Base-by-base conservation (phyloP, 2,888 invertebrate species). In the Brachyptera putata region DNA sequence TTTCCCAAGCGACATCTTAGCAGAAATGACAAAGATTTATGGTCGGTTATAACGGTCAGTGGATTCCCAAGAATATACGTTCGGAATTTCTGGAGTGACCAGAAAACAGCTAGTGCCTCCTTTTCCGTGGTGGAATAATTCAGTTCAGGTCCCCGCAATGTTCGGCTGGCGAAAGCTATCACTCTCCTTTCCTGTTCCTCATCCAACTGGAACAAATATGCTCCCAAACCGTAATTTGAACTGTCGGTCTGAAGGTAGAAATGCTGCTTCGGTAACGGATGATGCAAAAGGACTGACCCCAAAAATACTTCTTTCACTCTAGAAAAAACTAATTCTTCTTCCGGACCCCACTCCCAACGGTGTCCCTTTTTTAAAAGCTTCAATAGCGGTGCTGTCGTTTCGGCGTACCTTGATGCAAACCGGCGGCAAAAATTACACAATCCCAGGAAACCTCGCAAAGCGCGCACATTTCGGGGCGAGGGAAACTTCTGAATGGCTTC, bases 51-150 rank as follows among this genome's bases (percentile, higher is more conserved):
- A 5, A 58, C 14, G 9, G 14, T 7, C 5, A 49, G 22, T 7
- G n/a, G n/a, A 3, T 13, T 9, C 1, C 58, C 58, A 22, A 37
- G 18, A 2, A 58, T 13, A 24, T 34, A 50, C 1, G 49, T 18
- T 1, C 50, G 7, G 22, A 53, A 58, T n/a, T 50, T 48, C 11
- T 9, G 18, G 5, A 70, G 60, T 1, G 68, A 69, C 49, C 58
- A 70, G 1, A 75, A 66, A 1, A 73, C 67, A 1, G 68, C 70
- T 11, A 72, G 22, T 0, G 68, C 70, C 66, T 78, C 77, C 13
- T 73, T 66, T 60, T 77, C 76, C 0, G 74, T 75, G 0, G 73
- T 72, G 0, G 70, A 65, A 46, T 76, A 76, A 14, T 74, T 75
- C 1, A 63, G 57, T 64, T 77, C 74, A 3, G 70, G 68, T 63